Conservation (phyloP, 2,888 invertebrate species). For the Spisula subtruncata region DNA sequence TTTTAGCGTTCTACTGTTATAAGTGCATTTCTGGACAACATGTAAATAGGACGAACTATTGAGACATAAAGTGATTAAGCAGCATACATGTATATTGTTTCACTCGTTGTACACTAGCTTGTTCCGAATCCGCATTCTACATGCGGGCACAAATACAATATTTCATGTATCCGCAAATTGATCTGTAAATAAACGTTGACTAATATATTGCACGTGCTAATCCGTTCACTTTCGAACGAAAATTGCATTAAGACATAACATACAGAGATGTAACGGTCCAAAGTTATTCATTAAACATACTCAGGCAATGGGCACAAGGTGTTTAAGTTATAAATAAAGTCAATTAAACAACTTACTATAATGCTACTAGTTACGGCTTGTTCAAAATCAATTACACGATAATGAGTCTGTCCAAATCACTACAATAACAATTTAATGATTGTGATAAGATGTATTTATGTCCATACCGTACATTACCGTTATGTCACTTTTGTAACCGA, state of each 20-base stretch:
- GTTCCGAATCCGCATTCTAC: too few relatives aligned
- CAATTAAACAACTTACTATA: background rate
- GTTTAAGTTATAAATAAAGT: background rate
- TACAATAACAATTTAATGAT: conserved; percentile 1
- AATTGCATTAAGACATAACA: background rate
- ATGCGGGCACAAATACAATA: too few relatives aligned
- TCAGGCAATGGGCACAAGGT: background rate
- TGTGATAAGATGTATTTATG: background rate
- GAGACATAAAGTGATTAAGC: too few relatives aligned
- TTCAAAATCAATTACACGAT: background rate
- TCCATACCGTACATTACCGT: background rate
- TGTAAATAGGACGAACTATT: too few relatives aligned
- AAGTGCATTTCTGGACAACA: too few relatives aligned
- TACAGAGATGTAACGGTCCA: background rate
- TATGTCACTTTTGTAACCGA: background rate
- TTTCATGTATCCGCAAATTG: too few relatives aligned
- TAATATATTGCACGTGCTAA: background rate
- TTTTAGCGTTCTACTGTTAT: too few relatives aligned
- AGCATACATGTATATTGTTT: too few relatives aligned
- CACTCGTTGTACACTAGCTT: too few relatives aligned
- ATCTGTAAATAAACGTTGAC: too few relatives aligned
- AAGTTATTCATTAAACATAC: background rate
- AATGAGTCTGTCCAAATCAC: background rate
- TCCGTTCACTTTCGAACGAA: background rate
- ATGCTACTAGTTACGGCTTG: background rate